Base-by-base conservation (phyloP, 2,888 invertebrate species). In the Ypsolopha sequella region DNA sequence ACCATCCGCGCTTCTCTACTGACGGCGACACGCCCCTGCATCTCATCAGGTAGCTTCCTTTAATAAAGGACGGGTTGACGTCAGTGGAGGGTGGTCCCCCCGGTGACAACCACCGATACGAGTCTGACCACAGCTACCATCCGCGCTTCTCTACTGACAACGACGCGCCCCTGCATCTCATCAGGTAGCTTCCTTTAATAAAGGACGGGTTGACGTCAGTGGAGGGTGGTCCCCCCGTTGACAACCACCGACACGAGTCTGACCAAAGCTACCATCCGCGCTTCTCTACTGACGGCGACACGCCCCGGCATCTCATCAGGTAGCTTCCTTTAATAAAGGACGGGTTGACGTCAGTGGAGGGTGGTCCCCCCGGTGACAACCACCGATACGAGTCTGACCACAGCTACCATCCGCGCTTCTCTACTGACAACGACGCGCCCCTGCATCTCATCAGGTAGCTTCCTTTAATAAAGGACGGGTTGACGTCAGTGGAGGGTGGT, bases 221-320 rank as follows among this genome's bases (percentile, higher is more conserved):
- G 51, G 47, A 51, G 43, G 7, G 54, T 58, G 53, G 56, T 55
- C 54, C 55, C 57, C 55, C 53, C 57, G 51, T 56, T 50, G 51
- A 33, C 38, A 34, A 35, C 33, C 51, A 50, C 11, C 53, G 35
- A 52, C 82, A 87, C 77, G 76, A 77, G 73, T 80, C 86, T 0
- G 86, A 86, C 70, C 74, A 69, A 59, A 81, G 80, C 14, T 87
- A 82, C 73, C 73, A 63, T 11, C 84, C 80, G 65, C 66, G 73
- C 51, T 76, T 71, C 67, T 72, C 72, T 56, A 66, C 69, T 13
- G 84, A 85, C 60, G 84, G 81, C 58, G 82, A 84, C 63, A 71
- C 72, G 53, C 84, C 84, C 53, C 73, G 84, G 11, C 64, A 69
- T 13, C 60, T 69, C 0, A 78, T 79, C 65, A 66, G 81, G 70